Percentiles rank a stretch among this genome's conserved stretches.
Evolutionary conservation across 1,140 invertebrate species (phyloP).

Genomic region (Eriocheir sinensis): DNA sequence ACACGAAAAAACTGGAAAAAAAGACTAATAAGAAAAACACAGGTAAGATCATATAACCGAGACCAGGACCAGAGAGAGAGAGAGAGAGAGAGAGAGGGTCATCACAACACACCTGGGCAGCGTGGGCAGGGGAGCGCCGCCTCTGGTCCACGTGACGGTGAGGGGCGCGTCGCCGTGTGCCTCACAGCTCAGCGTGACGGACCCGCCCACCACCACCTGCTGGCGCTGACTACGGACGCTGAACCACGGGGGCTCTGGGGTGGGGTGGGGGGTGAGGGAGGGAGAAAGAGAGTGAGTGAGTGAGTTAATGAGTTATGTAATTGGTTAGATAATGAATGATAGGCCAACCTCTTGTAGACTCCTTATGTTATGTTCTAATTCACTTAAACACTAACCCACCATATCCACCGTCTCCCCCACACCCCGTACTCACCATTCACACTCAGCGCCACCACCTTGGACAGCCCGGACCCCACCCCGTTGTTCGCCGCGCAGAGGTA

Average conservation of each 20-base stretch:
- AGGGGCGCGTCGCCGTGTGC: constrained; percentile 89
- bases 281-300: not conserved
- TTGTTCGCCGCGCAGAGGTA: constrained; percentile 84
- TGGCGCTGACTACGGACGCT: constrained; percentile 61
- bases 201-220: constrained; percentile 72
- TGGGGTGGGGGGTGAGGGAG: not conserved
- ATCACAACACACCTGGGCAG: constrained; percentile 35
- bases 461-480: constrained; percentile 82
- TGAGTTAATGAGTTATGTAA: not conserved
- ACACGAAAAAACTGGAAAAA: not conserved
- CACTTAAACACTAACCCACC: too few species aligned
- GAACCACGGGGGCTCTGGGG: constrained; percentile 80
- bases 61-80: not conserved
- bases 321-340: too few species aligned
- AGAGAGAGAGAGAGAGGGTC: not conserved
- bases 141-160: constrained; percentile 90
- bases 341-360: too few species aligned
- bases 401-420: not conserved
- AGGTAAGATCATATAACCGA: not conserved
- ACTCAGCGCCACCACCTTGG: constrained; percentile 82
- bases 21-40: too few species aligned
- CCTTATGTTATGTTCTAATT: too few species aligned
- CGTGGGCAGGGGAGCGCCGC: constrained; percentile 84
- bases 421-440: constrained; percentile 79
- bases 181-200: constrained; percentile 68